These are phyloP conservation scores for Tachina fera DNA, from an alignment of 2,888 invertebrate genomes.

Conservation along the genomic window DNA sequence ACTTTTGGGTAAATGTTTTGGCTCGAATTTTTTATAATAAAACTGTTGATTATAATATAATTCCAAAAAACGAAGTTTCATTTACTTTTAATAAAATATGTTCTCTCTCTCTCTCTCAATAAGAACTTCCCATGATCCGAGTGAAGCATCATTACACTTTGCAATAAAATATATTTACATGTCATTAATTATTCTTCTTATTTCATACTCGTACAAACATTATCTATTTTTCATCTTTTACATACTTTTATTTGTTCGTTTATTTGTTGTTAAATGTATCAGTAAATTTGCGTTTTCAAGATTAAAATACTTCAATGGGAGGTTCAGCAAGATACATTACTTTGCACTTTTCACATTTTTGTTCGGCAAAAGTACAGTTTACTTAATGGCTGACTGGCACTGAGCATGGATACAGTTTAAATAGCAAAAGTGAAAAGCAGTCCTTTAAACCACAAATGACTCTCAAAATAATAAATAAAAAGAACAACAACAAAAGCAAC, in stretches of 20 bases:
- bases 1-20: too few species aligned
- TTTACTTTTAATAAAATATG: too few species aligned
- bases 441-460: constrained; percentile 63
- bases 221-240: not conserved
- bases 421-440: constrained; percentile 4
- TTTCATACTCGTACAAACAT: not conserved
- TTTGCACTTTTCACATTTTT: constrained; percentile 68
- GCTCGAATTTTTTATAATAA: too few species aligned
- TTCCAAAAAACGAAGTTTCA: too few species aligned
- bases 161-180: constrained; percentile 51
- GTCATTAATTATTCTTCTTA: constrained; percentile 49
- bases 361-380: constrained; percentile 24
- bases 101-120: not conserved
- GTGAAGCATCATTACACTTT: constrained; percentile 8
- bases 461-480: constrained; percentile 46
- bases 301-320: constrained; percentile 63
- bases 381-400: constrained; percentile 50
- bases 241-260: constrained; percentile 29
- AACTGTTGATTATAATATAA: too few species aligned
- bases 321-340: constrained; percentile 64
- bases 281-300: constrained; percentile 60
- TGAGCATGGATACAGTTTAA: constrained; percentile 29
- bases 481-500: constrained; percentile 29
- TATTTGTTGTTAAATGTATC: constrained; percentile 55
- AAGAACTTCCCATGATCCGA: not conserved